Evolutionary conservation across 1,140 invertebrate species (phyloP).

Genomic region (Drosophila guanche): DNA sequence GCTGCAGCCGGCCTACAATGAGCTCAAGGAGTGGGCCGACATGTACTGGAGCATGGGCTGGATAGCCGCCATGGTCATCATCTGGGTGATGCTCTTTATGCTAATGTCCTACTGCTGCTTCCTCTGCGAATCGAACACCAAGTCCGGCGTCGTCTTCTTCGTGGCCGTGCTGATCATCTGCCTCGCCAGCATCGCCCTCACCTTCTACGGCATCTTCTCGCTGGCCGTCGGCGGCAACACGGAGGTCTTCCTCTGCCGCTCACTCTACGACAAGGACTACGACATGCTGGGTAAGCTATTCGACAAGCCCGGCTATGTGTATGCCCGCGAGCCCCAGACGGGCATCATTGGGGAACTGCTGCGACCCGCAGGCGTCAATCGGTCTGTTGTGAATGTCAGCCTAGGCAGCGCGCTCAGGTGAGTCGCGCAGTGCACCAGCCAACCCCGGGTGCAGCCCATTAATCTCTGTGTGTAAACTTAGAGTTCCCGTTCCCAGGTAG

Average conservation of each 20-base stretch:
- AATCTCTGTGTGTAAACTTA: slow-evolving; percentile 38
- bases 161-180: slow-evolving; percentile 83
- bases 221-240: slow-evolving; percentile 84
- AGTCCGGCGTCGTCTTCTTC: slow-evolving; percentile 85
- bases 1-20: slow-evolving; percentile 64
- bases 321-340: slow-evolving; percentile 81
- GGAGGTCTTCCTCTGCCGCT: slow-evolving; percentile 86
- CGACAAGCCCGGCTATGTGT: slow-evolving; percentile 86
- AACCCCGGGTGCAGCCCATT: slow-evolving; percentile 2
- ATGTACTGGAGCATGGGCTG: slow-evolving; percentile 75
- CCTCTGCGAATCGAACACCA: slow-evolving; percentile 84
- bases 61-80: slow-evolving; percentile 68
- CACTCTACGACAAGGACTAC: slow-evolving; percentile 85
- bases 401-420: slow-evolving; percentile 76
- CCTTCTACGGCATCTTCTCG: slow-evolving; percentile 77
- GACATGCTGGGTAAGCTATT: slow-evolving; percentile 85
- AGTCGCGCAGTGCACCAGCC: slow-evolving; percentile 27
- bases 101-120: slow-evolving; percentile 84
- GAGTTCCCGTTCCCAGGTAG: slow-evolving; percentile 43
- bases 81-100: slow-evolving; percentile 79
- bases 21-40: slow-evolving; percentile 70
- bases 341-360: slow-evolving; percentile 86
- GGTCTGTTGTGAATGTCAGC: slow-evolving; percentile 76
- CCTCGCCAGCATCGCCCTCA: slow-evolving; percentile 77
- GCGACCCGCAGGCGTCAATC: slow-evolving; percentile 70